Evolutionary conservation across 2,113 vertebrate species (phyloP), one percentile per base, ranked within the genome.

Genomic region (Pleuronectes platessa): DNA sequence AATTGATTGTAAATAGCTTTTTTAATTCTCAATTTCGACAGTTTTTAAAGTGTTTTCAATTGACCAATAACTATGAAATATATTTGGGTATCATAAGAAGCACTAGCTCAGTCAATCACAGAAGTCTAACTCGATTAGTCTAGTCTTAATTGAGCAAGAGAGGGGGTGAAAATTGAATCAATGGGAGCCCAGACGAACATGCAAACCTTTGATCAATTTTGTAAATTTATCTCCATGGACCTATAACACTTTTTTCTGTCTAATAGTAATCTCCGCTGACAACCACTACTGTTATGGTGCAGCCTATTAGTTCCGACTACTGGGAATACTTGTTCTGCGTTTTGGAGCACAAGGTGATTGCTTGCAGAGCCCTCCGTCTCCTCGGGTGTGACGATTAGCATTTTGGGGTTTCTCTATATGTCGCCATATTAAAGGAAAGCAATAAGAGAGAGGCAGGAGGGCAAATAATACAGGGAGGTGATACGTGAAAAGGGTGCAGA

Each of bases 381-480:
- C 60, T 61, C 76, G 67, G 82, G 79, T 84, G 75, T 68, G 67
- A 56, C n/a, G 23, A 84, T 83, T 85, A 76, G 64, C 77, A 70
- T 82, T 79, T 61, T 68, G 61, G 70, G 61, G 20, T 58, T 64
- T 66, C 47, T 54, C 65, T 73, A 35, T 74, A 69, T 72, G 60
- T 75, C 26, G 61, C 71, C 37, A 24, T 76, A 78, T 87, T 79
- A 76, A 88, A 88, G 74, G 53, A 82, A 82, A 89, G 65, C 76
- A 45, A 42, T 55, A 69, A 27, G 56, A 64, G 58, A 74, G 49
- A 68, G 59, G 45, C 61, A 80, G 47, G 70, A 75, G 84, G 66
- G 69, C 81, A 85, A 87, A 86, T 82, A 87, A 81, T 76, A 86
- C 76, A 83, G 71, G 70, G 51, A 82, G 79, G 79, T 84, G 78